phyloP scores from a whole-genome alignment of 2,113 vertebrate genomes.

The Serinus canaria region DNA sequence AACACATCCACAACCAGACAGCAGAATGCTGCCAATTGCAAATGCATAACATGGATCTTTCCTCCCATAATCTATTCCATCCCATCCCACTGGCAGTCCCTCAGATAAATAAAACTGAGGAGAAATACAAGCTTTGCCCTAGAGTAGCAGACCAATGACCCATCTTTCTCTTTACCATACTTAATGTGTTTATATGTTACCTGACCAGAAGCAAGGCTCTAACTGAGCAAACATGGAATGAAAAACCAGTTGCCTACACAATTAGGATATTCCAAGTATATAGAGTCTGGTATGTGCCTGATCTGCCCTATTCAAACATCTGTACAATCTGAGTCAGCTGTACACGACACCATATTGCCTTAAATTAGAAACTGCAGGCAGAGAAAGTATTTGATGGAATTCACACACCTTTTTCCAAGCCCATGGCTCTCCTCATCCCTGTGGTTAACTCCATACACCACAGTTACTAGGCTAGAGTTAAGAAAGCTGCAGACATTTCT shows the following conservation, averaged over 20 bases:
- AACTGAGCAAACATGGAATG: not conserved
- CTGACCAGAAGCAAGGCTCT: not conserved
- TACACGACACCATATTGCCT: not conserved
- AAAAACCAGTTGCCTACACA: not conserved
- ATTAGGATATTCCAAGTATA: not conserved
- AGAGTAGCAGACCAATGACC: not conserved
- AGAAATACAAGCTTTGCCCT: not conserved
- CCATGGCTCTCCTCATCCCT: not conserved
- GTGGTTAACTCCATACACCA: not conserved
- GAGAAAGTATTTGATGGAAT: not conserved
- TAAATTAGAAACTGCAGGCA: not conserved
- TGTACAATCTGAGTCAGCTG: not conserved
- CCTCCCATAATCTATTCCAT: not conserved
- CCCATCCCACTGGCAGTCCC: not conserved
- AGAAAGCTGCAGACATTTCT: not conserved
- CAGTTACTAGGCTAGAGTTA: not conserved
- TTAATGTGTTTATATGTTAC: not conserved
- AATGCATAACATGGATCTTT: not conserved
- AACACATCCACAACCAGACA: not conserved
- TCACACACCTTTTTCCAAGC: not conserved
- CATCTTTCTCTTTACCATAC: not conserved
- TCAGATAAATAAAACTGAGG: not conserved
- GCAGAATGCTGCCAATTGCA: not conserved
- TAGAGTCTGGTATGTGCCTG: not conserved
- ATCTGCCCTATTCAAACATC: not conserved